phyloP scores from a whole-genome alignment of 2,888 invertebrate species.

The Patella depressa region DNA sequence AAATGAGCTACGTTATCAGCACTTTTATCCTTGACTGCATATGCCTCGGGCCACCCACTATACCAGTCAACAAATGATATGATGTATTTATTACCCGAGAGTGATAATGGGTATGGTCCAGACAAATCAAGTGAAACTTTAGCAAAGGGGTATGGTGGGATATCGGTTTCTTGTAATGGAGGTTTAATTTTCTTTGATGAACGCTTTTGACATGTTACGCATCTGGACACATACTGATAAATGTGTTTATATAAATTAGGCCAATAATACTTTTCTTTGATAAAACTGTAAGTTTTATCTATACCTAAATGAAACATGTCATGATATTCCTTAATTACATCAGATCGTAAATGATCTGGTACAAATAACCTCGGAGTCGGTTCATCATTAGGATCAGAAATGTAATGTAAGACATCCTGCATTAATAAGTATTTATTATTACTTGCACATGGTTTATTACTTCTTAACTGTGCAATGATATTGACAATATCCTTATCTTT shows the following conservation, averaged over 20 bases:
- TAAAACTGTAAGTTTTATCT: too few species aligned
- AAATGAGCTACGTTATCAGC: conserved; percentile 24
- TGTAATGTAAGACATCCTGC: too few species aligned
- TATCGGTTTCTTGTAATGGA: background rate
- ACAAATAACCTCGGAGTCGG: background rate
- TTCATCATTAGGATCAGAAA: background rate
- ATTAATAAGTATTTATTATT: background rate
- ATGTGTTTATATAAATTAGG: too few species aligned
- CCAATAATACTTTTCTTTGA: too few species aligned
- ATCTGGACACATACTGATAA: too few species aligned
- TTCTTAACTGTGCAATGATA: background rate
- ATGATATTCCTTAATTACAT: background rate
- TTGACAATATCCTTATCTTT: background rate
- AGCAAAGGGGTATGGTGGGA: conserved; percentile 19
- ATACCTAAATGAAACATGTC: background rate
- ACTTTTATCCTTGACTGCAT: conserved; percentile 1
- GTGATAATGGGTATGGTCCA: conserved; percentile 15
- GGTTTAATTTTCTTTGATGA: too few species aligned
- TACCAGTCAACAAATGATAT: background rate
- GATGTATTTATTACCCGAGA: conserved; percentile 20
- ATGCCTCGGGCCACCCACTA: conserved; percentile 24
- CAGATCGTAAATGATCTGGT: background rate
- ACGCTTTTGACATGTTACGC: too few species aligned
- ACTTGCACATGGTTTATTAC: background rate
- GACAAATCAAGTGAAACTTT: conserved; percentile 19